Percentiles rank a stretch among this genome's conserved stretches.
These are phyloP conservation scores for Camelus bactrianus DNA, from an alignment of 2,113 vertebrate genomes.

Conservation along the genomic window DNA sequence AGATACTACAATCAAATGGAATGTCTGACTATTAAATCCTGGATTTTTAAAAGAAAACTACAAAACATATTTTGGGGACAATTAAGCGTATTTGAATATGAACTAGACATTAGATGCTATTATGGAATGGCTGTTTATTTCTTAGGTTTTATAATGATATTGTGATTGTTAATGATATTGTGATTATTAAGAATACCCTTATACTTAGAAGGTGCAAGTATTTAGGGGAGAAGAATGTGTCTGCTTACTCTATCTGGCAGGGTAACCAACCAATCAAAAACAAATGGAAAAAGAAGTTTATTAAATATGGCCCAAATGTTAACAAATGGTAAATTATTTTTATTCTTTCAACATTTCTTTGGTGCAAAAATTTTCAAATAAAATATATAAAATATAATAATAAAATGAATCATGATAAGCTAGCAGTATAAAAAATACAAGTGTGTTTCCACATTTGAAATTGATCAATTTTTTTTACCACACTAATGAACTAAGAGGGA, in stretches of 20 bases:
- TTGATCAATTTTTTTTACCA: not conserved
- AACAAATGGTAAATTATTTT: not conserved
- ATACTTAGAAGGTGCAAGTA: not conserved
- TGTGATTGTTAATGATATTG: not conserved
- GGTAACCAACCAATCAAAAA: not conserved
- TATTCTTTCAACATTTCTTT: not conserved
- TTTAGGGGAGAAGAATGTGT: not conserved
- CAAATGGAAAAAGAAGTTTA: not conserved
- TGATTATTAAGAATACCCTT: not conserved
- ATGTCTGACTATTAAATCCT: not conserved
- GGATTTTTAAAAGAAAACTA: not conserved
- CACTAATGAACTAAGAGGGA: not conserved
- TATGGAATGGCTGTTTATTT: not conserved
- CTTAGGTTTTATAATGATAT: not conserved
- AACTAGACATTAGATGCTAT: constrained; percentile 1
- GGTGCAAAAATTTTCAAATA: not conserved
- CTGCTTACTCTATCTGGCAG: not conserved
- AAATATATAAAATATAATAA: not conserved
- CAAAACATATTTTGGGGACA: not conserved
- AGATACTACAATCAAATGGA: not conserved
- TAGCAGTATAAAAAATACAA: constrained; percentile 8
- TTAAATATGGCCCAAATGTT: not conserved
- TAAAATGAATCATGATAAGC: not conserved
- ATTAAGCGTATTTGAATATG: constrained; percentile 1
- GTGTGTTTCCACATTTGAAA: not conserved